Conservation (phyloP, 1,140 invertebrate species). For the Drosophila rhopaloa region DNA sequence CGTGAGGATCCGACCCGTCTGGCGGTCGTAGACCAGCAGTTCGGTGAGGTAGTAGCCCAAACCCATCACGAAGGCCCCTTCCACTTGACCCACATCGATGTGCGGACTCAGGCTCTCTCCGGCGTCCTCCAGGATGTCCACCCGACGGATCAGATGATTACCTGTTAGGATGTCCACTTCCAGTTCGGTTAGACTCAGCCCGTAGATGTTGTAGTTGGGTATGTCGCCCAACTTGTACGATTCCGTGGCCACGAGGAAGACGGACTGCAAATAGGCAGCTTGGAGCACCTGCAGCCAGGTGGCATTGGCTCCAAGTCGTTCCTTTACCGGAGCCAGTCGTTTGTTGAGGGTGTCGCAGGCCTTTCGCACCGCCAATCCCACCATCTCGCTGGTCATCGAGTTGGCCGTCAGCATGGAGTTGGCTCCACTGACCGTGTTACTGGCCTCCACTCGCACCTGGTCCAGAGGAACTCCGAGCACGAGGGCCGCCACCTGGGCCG, state of each 20-base stretch:
- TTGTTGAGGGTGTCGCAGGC: conserved; percentile 88
- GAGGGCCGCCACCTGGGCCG: conserved; percentile 91
- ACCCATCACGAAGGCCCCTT: conserved; percentile 93
- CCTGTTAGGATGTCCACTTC: conserved; percentile 91
- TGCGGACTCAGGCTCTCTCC: conserved; percentile 90
- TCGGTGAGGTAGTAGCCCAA: conserved; percentile 92
- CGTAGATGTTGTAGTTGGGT: conserved; percentile 86
- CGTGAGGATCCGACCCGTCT: conserved; percentile 89
- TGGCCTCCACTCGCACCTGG: conserved; percentile 88
- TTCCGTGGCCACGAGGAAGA: conserved; percentile 88
- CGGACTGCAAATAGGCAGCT: conserved; percentile 85
- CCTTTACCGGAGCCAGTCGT: conserved; percentile 88
- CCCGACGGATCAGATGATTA: conserved; percentile 87
- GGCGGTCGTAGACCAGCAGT: conserved; percentile 87
- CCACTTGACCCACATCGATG: conserved; percentile 91
- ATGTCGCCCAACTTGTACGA: conserved; percentile 84
- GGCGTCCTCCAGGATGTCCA: conserved; percentile 91
- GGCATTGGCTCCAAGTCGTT: conserved; percentile 86
- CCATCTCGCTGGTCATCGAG: conserved; percentile 89
- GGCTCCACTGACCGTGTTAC: conserved; percentile 87
- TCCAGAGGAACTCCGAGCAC: conserved; percentile 89
- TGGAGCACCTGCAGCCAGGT: conserved; percentile 88
- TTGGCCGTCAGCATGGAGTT: conserved; percentile 89
- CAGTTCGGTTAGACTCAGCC: conserved; percentile 87
- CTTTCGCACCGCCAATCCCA: conserved; percentile 88